phyloP scores from a whole-genome alignment of 2,797 vertebrate genomes.

The Intellagama lesueurii region DNA sequence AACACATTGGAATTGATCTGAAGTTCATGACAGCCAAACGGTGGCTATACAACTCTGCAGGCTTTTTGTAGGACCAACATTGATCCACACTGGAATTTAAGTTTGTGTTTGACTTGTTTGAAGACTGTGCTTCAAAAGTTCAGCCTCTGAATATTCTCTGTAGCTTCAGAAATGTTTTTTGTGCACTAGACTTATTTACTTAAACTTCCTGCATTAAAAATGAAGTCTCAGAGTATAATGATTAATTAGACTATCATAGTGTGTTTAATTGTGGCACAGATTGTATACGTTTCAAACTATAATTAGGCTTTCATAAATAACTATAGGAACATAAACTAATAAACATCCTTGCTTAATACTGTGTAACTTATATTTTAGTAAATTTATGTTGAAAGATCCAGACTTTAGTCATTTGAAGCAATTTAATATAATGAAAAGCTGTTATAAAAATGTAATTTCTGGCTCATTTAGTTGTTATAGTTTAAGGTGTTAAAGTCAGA shows the following conservation, averaged over 20 bases:
- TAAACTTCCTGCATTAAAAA: slow-evolving; percentile 71
- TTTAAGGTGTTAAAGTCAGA: slow-evolving; percentile 31
- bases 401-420: slow-evolving; percentile 70
- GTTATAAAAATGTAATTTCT: slow-evolving; percentile 59
- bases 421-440: slow-evolving; percentile 66
- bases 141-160: slow-evolving; percentile 63
- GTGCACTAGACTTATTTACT: slow-evolving; percentile 63
- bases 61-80: neutral
- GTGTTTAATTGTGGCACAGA: slow-evolving; percentile 76
- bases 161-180: slow-evolving; percentile 56
- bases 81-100: slow-evolving; percentile 35
- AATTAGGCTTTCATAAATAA: slow-evolving; percentile 77
- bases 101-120: slow-evolving; percentile 48
- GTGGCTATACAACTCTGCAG: neutral
- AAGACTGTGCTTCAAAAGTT: slow-evolving; percentile 66
- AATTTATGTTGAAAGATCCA: slow-evolving; percentile 63
- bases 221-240: slow-evolving; percentile 77
- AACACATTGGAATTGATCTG: neutral
- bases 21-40: neutral
- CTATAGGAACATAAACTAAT: slow-evolving; percentile 78
- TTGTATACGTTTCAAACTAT: slow-evolving; percentile 70
- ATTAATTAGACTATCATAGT: slow-evolving; percentile 77
- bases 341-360: slow-evolving; percentile 68
- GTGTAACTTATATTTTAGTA: slow-evolving; percentile 74
- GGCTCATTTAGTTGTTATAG: slow-evolving; percentile 49